phyloP scores from a whole-genome alignment of 2,888 invertebrate species.

The Sphecodes monilicornis region DNA sequence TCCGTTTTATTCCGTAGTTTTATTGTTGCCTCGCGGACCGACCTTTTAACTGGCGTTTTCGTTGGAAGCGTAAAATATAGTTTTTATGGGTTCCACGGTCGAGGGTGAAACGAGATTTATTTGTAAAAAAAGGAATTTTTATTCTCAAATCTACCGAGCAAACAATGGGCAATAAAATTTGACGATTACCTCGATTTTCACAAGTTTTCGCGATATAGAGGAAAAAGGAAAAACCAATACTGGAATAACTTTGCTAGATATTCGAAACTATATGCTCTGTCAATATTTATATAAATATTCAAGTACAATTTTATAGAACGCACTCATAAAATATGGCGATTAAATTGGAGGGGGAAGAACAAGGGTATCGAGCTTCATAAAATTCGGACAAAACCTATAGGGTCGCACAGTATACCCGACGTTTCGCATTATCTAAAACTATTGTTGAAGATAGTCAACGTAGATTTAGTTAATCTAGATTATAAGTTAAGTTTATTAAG shows the following conservation, averaged over 20 bases:
- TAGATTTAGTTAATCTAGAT: no score
- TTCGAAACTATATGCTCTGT: background rate
- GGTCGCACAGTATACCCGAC: background rate
- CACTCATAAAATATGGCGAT: background rate
- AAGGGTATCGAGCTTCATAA: background rate
- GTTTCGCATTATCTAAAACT: background rate
- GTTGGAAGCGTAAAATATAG: slow-evolving; percentile 9
- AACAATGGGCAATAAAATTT: slow-evolving; percentile 17
- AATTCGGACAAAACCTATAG: background rate
- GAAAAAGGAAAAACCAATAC: background rate
- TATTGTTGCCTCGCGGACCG: slow-evolving; percentile 11
- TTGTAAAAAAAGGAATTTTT: slow-evolving; percentile 19
- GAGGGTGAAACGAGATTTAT: slow-evolving; percentile 14
- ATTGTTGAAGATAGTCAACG: no score
- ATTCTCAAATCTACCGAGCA: slow-evolving; percentile 7
- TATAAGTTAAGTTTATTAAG: no score
- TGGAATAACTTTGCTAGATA: background rate
- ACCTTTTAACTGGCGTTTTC: slow-evolving; percentile 24
- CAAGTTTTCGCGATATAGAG: background rate
- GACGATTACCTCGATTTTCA: background rate
- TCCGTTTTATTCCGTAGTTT: slow-evolving; percentile 11
- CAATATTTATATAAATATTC: background rate
- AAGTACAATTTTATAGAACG: background rate
- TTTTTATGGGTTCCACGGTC: slow-evolving; percentile 19
- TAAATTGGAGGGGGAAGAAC: background rate